A percentile compares a stretch with the other conserved stretches of the same genome.
These are phyloP conservation scores for Eurypyga helias DNA, from an alignment of 2,113 vertebrate species.

Conservation along the genomic window DNA sequence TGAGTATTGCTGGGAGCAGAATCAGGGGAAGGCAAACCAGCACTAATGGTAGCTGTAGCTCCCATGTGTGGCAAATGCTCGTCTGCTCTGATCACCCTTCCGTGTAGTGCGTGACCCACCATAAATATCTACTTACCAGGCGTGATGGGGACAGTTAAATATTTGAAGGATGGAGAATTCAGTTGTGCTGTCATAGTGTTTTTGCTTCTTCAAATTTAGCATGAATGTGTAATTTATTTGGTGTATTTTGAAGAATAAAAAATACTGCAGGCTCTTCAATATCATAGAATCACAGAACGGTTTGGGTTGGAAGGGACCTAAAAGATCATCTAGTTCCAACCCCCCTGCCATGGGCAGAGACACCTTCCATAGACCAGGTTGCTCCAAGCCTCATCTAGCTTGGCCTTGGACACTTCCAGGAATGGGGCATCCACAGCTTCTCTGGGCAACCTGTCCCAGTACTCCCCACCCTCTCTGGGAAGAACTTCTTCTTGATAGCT, in stretches of 20 bases:
- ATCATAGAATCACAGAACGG: too few species aligned
- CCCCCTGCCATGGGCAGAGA: too few species aligned
- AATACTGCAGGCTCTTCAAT: not conserved
- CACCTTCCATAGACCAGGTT: too few species aligned
- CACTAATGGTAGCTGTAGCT: not conserved
- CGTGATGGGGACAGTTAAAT: not conserved
- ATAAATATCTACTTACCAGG: too few species aligned
- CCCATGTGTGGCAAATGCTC: fast-evolving
- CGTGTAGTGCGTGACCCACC: fast-evolving
- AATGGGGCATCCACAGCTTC: too few species aligned
- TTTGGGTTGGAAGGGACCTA: too few species aligned
- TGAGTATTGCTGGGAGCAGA: not conserved
- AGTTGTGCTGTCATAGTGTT: not conserved
- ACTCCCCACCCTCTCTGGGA: too few species aligned
- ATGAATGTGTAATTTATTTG: not conserved
- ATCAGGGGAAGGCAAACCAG: not conserved
- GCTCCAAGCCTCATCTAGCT: too few species aligned
- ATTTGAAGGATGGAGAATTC: not conserved
- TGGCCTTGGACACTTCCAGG: too few species aligned
- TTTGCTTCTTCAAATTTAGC: not conserved
- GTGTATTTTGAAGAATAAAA: not conserved
- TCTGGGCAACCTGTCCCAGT: too few species aligned
- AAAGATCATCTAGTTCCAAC: too few species aligned
- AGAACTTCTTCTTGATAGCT: too few species aligned
- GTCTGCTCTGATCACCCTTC: not conserved